Percentiles rank a stretch among this genome's conserved stretches.
phyloP scores from a whole-genome alignment of 2,797 vertebrate genomes.

The Bucorvus abyssinicus region DNA sequence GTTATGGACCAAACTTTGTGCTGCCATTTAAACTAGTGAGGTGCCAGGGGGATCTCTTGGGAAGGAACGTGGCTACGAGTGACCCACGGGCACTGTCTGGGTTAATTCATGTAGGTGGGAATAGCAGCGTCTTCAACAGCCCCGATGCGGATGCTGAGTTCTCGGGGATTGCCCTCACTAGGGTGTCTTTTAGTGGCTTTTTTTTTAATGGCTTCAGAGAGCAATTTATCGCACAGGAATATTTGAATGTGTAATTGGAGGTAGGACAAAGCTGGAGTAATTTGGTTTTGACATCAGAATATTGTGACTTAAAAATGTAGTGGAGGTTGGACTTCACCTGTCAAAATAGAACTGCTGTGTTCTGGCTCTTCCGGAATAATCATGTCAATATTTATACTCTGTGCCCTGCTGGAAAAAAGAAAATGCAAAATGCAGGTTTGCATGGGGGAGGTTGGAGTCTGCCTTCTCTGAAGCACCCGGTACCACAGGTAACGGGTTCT shows the following conservation, averaged over 20 bases:
- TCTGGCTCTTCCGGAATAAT: neutral
- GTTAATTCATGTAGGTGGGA: neutral
- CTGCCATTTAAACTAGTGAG: neutral
- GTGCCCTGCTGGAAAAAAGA: constrained; percentile 74
- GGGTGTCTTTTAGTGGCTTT: neutral
- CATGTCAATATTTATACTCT: constrained; percentile 19
- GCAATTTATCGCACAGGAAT: neutral
- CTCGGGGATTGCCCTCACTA: neutral
- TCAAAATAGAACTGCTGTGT: constrained; percentile 69
- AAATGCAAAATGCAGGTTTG: constrained; percentile 83
- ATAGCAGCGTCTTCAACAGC: neutral
- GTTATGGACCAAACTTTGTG: neutral
- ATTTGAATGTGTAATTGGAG: neutral
- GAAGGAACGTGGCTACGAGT: neutral
- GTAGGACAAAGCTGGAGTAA: neutral
- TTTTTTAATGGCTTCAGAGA: neutral
- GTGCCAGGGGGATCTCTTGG: neutral
- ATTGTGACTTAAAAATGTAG: neutral
- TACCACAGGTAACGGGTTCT: accelerated
- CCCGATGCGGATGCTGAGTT: neutral
- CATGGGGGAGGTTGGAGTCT: constrained; percentile 33
- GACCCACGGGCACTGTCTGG: neutral
- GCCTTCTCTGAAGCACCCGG: neutral
- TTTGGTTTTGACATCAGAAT: neutral
- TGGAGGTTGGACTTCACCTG: constrained; percentile 74